Evolutionary conservation across 1,140 invertebrate genomes (phyloP), one percentile per base, ranked within the genome.

Genomic region (Helicoverpa armigera): DNA sequence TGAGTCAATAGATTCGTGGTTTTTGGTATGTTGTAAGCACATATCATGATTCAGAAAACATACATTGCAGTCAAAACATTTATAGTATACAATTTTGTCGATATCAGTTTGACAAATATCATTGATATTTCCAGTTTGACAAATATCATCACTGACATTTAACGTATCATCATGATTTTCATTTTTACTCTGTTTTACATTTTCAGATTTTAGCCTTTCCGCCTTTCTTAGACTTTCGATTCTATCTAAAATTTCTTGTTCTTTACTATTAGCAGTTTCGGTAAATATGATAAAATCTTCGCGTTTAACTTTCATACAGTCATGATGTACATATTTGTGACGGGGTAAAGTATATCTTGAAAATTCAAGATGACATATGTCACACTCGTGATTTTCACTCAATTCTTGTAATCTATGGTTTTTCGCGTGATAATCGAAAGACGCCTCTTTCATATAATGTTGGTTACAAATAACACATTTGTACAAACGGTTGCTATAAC

Each of bases 61-160:
- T 11, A 86, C 85, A 13, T 86, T 86, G 23, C 85, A 86, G 3
- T 70, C 69, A 0, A 18, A 65, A 48, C 85, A 86, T 69, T 86
- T 86, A 61, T 77, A 82, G 16, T 77, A 77, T 5, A n/a, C 11
- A 14, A 67, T 77, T 54, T 77, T 50, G 3, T 53, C 16, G 5
- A n/a, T 23, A 31, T 31, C 50, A 31, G 3, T 29, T 16, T 51
- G 2, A 51, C 0, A 12, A 23, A 16, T 51, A 0, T 69, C 67
- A 18, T 9, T 70, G 0, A 29, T 3, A 43, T 65, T 43, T 13
- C 23, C 12, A 60, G 58, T 31, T 2, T 60, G 18, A 58, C 18
- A 35, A 35, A 35, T 23, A 23, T 58, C 12, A 23, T 23, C 18
- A 60, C 23, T 60, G 23, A 60, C 3, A 60, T 60, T 60, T 2